Conservation (phyloP, 2,113 vertebrate species). For the Muscicapa adusta region DNA sequence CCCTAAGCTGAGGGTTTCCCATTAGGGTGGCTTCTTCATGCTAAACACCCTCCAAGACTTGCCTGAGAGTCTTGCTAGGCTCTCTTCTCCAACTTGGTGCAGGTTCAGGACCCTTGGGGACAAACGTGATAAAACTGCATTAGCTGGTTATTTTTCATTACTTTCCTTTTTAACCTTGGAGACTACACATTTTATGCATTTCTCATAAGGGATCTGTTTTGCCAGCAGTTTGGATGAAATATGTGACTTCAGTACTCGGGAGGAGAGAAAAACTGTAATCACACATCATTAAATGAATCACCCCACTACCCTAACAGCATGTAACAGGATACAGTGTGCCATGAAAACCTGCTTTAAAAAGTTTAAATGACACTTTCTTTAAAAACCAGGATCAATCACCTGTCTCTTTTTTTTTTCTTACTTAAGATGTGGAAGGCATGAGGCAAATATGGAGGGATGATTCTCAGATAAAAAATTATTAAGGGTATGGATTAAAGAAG, state of each 20-base stretch:
- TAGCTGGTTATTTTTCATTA: background rate
- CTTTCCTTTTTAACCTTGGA: background rate
- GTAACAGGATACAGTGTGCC: background rate
- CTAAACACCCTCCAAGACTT: background rate
- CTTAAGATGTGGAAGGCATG: background rate
- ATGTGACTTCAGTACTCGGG: background rate
- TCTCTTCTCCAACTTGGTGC: background rate
- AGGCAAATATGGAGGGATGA: background rate
- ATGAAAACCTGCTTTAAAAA: background rate
- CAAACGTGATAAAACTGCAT: background rate
- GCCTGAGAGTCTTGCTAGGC: background rate
- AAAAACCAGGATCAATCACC: background rate
- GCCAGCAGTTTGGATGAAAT: conserved; percentile 10
- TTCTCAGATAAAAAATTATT: background rate
- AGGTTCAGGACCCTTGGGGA: background rate
- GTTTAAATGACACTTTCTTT: background rate
- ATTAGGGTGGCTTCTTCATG: background rate
- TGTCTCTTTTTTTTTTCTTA: background rate
- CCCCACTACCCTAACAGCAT: background rate
- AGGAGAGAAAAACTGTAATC: conserved; percentile 25
- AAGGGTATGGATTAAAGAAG: background rate
- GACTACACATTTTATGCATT: background rate
- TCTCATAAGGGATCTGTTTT: conserved; percentile 11
- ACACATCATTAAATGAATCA: conserved; percentile 47
- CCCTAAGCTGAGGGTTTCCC: background rate